phyloP scores from a whole-genome alignment of 2,888 invertebrate species.

The Ochropacha duplaris region DNA sequence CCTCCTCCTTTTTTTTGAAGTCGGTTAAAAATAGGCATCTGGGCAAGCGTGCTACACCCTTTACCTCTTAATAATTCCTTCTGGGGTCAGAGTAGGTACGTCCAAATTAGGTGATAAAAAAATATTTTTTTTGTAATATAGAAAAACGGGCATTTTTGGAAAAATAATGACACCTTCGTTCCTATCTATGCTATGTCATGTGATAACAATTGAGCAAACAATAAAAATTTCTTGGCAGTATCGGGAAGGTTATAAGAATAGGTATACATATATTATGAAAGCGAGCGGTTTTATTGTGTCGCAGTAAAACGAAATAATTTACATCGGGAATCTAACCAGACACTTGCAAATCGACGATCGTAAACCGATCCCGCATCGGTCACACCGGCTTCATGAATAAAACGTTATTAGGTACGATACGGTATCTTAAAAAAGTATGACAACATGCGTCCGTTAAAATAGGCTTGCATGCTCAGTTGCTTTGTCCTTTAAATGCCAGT shows the following conservation, averaged over 20 bases:
- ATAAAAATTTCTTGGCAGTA: constrained; percentile 50
- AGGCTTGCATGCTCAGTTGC: constrained; percentile 17
- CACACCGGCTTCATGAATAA: constrained; percentile 69
- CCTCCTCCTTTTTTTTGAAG: too few relatives aligned
- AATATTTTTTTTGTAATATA: too few relatives aligned
- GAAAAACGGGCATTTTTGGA: neutral
- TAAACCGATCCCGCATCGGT: constrained; percentile 67
- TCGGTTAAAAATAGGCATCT: too few relatives aligned
- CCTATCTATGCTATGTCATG: constrained; percentile 30
- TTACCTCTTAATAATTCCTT: too few relatives aligned
- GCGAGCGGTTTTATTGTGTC: constrained; percentile 62
- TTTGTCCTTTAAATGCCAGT: constrained; percentile 6
- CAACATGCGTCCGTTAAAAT: constrained; percentile 36
- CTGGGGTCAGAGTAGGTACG: too few relatives aligned
- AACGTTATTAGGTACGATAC: constrained; percentile 25
- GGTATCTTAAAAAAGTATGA: constrained; percentile 15
- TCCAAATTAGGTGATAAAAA: too few relatives aligned
- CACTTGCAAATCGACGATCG: constrained; percentile 71
- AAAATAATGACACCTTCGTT: neutral
- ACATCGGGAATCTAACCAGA: constrained; percentile 67
- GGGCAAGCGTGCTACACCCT: too few relatives aligned
- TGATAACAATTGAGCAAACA: constrained; percentile 53
- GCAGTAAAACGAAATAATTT: constrained; percentile 67
- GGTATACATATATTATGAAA: constrained; percentile 70
- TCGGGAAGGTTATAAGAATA: constrained; percentile 47